Evolutionary conservation across 2,113 vertebrate genomes (phyloP).

Genomic region (Syngnathus scovelli): DNA sequence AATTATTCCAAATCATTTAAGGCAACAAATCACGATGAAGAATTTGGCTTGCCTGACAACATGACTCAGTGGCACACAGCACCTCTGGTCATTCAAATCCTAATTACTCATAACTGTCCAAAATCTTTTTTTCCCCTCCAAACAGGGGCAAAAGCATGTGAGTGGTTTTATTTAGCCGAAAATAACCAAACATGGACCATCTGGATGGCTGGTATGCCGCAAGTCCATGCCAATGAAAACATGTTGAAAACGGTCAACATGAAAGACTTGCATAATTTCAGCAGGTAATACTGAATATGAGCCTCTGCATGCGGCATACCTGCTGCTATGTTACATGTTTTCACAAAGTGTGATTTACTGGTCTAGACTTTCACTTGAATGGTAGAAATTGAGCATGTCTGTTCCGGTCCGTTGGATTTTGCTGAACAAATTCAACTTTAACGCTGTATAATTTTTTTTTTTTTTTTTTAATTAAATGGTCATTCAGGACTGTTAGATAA

Average conservation of each 20-base stretch:
- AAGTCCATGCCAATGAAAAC: conserved; percentile 60
- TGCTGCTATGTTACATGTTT: conserved; percentile 16
- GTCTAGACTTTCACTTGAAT: conserved; percentile 30
- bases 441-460: conserved; percentile 23
- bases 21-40: conserved; percentile 29
- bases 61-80: conserved; percentile 33
- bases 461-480: conserved; percentile 10
- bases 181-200: conserved; percentile 69
- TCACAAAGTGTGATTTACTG: conserved; percentile 29
- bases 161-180: conserved; percentile 58
- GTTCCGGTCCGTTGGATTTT: conserved; percentile 7
- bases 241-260: conserved; percentile 62
- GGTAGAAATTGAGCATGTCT: conserved; percentile 26
- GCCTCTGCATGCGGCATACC: conserved; percentile 19
- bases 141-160: conserved; percentile 32
- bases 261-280: conserved; percentile 52
- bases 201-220: conserved; percentile 60
- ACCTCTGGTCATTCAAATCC: conserved; percentile 26
- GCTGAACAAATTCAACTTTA: conserved; percentile 20
- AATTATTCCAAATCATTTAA: conserved; percentile 25
- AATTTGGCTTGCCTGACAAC: conserved; percentile 30
- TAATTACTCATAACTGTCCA: conserved; percentile 31
- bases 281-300: conserved; percentile 41
- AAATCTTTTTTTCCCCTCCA: conserved; percentile 9
- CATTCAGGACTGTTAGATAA: no score